phyloP scores from a whole-genome alignment of 1,140 invertebrate genomes.

The Acromyrmex echinatior region DNA sequence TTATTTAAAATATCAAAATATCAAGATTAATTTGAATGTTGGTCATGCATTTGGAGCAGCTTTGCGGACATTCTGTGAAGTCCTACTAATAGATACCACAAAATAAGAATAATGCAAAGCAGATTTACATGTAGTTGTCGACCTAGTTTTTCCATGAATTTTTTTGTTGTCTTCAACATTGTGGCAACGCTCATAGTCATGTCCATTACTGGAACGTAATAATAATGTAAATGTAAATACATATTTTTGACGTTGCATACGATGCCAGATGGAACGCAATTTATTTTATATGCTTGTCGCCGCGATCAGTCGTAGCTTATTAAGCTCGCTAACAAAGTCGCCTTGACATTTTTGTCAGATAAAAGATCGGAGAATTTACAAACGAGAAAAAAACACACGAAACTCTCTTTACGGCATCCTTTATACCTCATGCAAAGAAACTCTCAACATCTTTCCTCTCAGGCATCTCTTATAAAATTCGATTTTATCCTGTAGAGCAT shows the following conservation, averaged over 20 bases:
- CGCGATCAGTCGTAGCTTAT: background rate
- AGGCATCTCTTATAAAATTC: conserved; percentile 14
- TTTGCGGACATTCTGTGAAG: background rate
- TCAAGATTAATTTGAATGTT: background rate
- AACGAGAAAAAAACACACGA: background rate
- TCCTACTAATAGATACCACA: conserved; percentile 22
- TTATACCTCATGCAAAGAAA: background rate
- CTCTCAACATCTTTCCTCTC: background rate
- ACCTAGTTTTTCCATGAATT: conserved; percentile 7
- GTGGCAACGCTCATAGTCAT: background rate
- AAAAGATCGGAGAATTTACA: background rate
- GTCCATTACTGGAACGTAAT: conserved; percentile 40
- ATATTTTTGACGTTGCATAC: conserved; percentile 11
- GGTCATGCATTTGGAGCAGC: background rate
- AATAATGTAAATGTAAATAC: conserved; percentile 49
- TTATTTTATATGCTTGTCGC: background rate
- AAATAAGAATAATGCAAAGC: conserved; percentile 39
- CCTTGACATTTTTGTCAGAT: background rate
- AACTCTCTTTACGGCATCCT: background rate
- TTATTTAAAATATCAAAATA: conserved; percentile 3
- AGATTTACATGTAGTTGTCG: conserved; percentile 43
- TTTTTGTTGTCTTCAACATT: conserved; percentile 26
- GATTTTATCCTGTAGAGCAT: background rate
- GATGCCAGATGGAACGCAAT: background rate
- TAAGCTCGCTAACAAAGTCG: background rate